phyloP scores from a whole-genome alignment of 1,140 invertebrate genomes.

The Augochlora pura region DNA sequence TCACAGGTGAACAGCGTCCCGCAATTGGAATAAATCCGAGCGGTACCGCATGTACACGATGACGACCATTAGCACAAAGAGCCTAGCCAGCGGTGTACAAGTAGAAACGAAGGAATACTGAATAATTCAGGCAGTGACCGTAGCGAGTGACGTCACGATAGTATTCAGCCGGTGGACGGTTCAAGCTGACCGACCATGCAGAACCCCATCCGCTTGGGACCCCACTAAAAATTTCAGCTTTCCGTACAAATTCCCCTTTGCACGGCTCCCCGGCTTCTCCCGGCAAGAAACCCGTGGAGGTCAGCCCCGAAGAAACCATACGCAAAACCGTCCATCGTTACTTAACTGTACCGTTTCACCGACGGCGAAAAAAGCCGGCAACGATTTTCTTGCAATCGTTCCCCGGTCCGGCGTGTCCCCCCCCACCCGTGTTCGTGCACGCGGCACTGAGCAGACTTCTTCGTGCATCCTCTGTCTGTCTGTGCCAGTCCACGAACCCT shows the following conservation, averaged over 20 bases:
- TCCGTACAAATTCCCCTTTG: constrained; percentile 47
- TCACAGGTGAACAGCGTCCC: background rate
- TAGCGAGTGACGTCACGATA: constrained; percentile 77
- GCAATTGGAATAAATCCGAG: background rate
- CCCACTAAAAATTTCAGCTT: constrained; percentile 62
- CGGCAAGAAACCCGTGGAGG: constrained; percentile 15
- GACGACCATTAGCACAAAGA: constrained; percentile 36
- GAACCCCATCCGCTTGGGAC: constrained; percentile 72
- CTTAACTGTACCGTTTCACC: background rate
- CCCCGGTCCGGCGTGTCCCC: background rate
- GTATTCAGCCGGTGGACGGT: constrained; percentile 75
- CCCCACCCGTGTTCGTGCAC: background rate
- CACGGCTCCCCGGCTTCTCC: background rate
- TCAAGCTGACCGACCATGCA: constrained; percentile 78
- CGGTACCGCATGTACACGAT: background rate
- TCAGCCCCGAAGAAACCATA: constrained; percentile 20
- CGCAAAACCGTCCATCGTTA: constrained; percentile 6
- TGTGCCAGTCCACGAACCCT: too few relatives aligned
- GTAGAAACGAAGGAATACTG: constrained; percentile 64
- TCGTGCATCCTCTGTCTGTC: too few relatives aligned
- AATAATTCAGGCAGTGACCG: constrained; percentile 78
- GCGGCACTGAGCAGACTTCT: too few relatives aligned
- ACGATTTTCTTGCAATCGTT: background rate
- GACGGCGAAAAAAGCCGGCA: background rate
- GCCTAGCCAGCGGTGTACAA: constrained; percentile 28